Conservation (phyloP, 2,113 vertebrate species). For the Grantiella picta region DNA sequence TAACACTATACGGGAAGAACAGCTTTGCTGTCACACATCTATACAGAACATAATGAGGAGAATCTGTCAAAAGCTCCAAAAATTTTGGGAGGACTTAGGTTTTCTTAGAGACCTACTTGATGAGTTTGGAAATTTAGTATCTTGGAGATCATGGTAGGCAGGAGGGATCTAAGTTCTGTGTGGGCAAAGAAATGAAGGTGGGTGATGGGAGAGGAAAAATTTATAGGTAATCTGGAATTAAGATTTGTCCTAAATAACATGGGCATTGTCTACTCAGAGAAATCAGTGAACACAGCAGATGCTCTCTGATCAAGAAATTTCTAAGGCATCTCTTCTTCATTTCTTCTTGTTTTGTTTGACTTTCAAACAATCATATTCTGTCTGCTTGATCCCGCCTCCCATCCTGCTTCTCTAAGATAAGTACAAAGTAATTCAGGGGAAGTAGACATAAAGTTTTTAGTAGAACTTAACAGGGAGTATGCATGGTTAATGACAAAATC, state of each 20-base stretch:
- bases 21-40: background rate
- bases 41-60: background rate
- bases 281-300: background rate
- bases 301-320: background rate
- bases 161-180: background rate
- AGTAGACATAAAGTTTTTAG: background rate
- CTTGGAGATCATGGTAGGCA: background rate
- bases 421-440: background rate
- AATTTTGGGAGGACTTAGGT: background rate
- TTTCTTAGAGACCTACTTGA: background rate
- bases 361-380: background rate
- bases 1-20: background rate
- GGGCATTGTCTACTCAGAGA: background rate
- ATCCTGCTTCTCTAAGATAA: background rate
- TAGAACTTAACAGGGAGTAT: background rate
- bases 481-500: background rate
- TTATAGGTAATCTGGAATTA: background rate
- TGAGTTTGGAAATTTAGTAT: background rate
- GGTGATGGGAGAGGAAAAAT: background rate
- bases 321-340: background rate
- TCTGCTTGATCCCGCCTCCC: background rate
- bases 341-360: background rate
- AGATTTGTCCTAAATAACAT: background rate
- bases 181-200: background rate
- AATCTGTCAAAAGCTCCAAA: background rate